Evolutionary conservation across 92 coral and sea anemone genomes (phyloP), one percentile per base, ranked within the genome.

Genomic region (Epizoanthus illoricatus): DNA sequence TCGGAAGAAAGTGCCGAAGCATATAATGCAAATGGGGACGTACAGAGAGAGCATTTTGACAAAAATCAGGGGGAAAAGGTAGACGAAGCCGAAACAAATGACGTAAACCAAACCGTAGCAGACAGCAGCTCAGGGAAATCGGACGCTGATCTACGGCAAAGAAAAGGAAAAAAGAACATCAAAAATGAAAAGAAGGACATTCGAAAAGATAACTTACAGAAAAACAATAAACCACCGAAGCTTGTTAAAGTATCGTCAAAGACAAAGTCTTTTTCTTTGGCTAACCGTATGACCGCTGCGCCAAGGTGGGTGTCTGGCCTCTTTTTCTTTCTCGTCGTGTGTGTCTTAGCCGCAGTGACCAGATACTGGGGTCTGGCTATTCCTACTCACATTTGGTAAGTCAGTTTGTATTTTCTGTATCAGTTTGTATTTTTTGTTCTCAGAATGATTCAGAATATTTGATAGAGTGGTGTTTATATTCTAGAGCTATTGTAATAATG

Each of bases 1-100:
- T 85, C 91, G 5, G 91, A 88, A 18, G 72, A 84, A 28, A 88
- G 91, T 71, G 66, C 83, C 13, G 81, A 79, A 61, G 86, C 65
- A 41, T 58, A 65, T 6, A 18, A 43, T 8, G 52, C 43, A 4
- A 89, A 81, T n/a, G 86, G 90, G 69, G 86, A 86, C 39, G 42
- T 75, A 52, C 70, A 58, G 33, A 81, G 69, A 17, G 57, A 74
- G 17, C 49, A 62, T 41, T 24, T 57, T 12, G 74, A 84, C 5
- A 55, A 63, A 16, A 69, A 23, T 28, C 75, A 84, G 39, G 42
- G 24, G 28, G 80, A 81, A 39, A 85, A 63, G 19, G 74, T 61
- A 15, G 12, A 19, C 36, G 42, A 75, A 68, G 13, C 71, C 17
- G 52, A 65, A 47, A 69, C 61, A 28, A 79, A 81, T 52, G 52